Conservation (phyloP, 2,113 vertebrate species). For the Pollimyrus isidori region DNA sequence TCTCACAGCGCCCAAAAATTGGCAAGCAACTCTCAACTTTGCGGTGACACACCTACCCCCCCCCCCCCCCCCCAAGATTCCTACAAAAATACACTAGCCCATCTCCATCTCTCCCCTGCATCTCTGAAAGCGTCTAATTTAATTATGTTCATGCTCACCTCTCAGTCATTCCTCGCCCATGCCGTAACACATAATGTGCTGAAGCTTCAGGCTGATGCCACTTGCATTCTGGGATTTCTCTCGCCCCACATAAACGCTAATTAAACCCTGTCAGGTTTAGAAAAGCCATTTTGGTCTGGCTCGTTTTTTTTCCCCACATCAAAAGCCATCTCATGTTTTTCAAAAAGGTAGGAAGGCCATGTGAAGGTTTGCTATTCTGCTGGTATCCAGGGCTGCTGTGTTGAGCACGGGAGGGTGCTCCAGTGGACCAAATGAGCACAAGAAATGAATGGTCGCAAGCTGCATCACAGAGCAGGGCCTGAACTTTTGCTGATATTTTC, state of each 20-base stretch:
- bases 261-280: background rate
- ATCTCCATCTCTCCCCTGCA: background rate
- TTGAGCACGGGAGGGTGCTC: background rate
- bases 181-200: background rate
- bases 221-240: background rate
- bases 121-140: background rate
- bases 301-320: background rate
- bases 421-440: background rate
- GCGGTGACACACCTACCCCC: background rate
- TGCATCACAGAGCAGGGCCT: background rate
- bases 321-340: background rate
- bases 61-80: background rate
- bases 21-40: background rate
- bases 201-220: background rate
- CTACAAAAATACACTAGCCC: background rate
- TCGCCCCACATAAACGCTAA: background rate
- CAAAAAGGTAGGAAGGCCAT: background rate
- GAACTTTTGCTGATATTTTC: background rate
- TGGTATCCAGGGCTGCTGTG: background rate
- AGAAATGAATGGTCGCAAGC: background rate
- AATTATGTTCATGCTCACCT: background rate
- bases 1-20: background rate
- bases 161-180: background rate
- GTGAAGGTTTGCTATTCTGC: background rate
- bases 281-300: background rate